Evolutionary conservation across 2,888 invertebrate genomes (phyloP).

Genomic region (Smittia sp.): DNA sequence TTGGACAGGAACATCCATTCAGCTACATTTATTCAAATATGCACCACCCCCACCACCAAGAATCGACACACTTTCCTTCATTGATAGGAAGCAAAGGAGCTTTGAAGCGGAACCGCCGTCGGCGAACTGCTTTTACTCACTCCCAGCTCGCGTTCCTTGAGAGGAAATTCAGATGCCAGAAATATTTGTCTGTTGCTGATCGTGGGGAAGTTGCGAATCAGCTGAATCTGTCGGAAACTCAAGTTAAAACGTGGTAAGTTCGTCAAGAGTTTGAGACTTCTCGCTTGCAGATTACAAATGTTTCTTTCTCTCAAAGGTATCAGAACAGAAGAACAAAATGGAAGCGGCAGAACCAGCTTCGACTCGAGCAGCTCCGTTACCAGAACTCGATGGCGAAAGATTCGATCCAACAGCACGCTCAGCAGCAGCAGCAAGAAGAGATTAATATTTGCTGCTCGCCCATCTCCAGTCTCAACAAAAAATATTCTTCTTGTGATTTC

Average conservation of each 20-base stretch:
- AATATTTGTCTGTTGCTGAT: slow-evolving; percentile 90
- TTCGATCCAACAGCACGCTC: slow-evolving; percentile 47
- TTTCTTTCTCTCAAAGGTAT: slow-evolving; percentile 42
- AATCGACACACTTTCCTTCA: background rate
- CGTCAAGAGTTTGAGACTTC: background rate
- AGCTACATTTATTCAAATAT: slow-evolving; percentile 32
- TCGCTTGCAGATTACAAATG: background rate
- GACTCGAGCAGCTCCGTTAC: slow-evolving; percentile 80
- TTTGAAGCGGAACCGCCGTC: slow-evolving; percentile 55
- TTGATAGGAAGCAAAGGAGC: slow-evolving; percentile 8
- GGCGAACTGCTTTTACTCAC: slow-evolving; percentile 90
- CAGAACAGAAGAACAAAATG: slow-evolving; percentile 56
- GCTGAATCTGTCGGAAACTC: slow-evolving; percentile 85
- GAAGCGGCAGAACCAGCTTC: slow-evolving; percentile 85
- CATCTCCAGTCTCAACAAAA: background rate
- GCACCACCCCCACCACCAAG: background rate
- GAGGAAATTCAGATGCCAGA: slow-evolving; percentile 87
- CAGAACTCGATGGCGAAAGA: slow-evolving; percentile 77
- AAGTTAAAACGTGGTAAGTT: slow-evolving; percentile 87
- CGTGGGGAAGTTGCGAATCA: slow-evolving; percentile 90
- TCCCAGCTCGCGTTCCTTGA: slow-evolving; percentile 89
- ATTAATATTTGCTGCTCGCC: slow-evolving; percentile 33
- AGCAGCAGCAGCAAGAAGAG: slow-evolving; percentile 2
- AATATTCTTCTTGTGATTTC: slow-evolving; percentile 30
- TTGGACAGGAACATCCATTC: slow-evolving; percentile 29